phyloP scores from a whole-genome alignment of 2,888 invertebrate species.

The Euplexia lucipara region DNA sequence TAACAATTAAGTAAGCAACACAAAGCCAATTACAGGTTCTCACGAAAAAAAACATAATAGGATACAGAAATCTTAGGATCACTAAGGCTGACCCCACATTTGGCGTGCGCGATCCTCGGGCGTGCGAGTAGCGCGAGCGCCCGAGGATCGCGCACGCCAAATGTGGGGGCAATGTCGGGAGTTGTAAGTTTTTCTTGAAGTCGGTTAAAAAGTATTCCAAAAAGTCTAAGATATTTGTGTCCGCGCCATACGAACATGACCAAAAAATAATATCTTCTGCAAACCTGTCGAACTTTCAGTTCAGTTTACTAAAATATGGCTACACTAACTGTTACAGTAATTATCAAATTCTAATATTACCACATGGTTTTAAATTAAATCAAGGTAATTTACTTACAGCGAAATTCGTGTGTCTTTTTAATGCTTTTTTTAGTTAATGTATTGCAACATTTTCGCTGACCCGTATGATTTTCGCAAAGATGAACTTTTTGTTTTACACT shows the following conservation, averaged over 20 bases:
- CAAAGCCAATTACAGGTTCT: too few relatives aligned
- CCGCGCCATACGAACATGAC: not conserved
- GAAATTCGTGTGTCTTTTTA: not conserved
- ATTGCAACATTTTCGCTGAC: conserved; percentile 22
- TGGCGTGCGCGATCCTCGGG: too few relatives aligned
- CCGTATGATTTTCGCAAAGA: conserved; percentile 20
- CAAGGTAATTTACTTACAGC: not conserved
- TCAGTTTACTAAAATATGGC: conserved; percentile 6
- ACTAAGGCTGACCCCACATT: too few relatives aligned
- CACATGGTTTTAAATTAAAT: conserved; percentile 8
- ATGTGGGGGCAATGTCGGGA: too few relatives aligned
- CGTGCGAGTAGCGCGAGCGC: too few relatives aligned
- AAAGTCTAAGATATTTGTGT: not conserved
- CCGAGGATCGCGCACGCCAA: too few relatives aligned
- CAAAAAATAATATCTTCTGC: conserved; percentile 7
- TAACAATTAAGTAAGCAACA: too few relatives aligned
- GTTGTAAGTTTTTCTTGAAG: too few relatives aligned
- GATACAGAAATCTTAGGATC: too few relatives aligned
- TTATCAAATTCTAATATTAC: conserved; percentile 28
- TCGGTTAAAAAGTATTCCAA: too few relatives aligned
- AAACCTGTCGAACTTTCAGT: conserved; percentile 6
- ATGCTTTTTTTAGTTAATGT: not conserved
- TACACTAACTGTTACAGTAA: conserved; percentile 27
- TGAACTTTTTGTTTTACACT: not conserved
- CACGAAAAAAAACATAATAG: too few relatives aligned